Evolutionary conservation across 2,888 invertebrate species (phyloP), one percentile per base, ranked within the genome.

Genomic region (Fragum sueziense): DNA sequence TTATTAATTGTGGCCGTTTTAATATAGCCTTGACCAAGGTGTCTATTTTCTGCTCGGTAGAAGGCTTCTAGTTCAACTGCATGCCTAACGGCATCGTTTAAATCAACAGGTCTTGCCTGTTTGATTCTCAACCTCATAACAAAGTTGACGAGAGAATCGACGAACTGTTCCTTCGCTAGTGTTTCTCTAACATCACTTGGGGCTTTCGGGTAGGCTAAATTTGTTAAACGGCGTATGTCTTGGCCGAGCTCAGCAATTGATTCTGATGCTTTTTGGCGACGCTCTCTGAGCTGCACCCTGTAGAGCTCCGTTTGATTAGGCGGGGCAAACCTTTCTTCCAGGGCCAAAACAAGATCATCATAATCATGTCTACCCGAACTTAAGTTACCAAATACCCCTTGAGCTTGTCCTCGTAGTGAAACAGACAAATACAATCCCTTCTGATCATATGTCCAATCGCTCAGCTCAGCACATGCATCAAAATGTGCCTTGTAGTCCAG

Each of bases 401-500:
- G 70, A 33, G 70, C 70, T 34, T 70, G 70, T 29, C 70, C 70
- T 57, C 70, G 1, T 34, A 70, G 25, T 6, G 69, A 68, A 41
- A 68, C 68, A 41, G 68, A 68, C 17, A 70, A 22, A 52, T 70
- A 57, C 22, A 70, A 54, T 9, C 70, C 70, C 41, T 70, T 70
- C 22, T 70, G 31, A 4, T 54, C 54, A 54, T 70, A n/a, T 6
- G 11, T 25, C 70, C 70, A 70, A 2, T n/a, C 57, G 27, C 57
- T 70, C 33, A 70, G 25, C 33, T 52, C 52, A 33, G 70, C 57
- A 70, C 70, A 70, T 22, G 70, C 70, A 31, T 70, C 70, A 54
- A 70, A 70, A n/a, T 70, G 70, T 20, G 70, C 70, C 33, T 54
- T 70, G 29, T 70, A 70, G 31, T 70, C 70, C n/a, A 34, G 17